Evolutionary conservation across 2,797 vertebrate species (phyloP), one percentile per base, ranked within the genome.

Genomic region (Lacerta viridis): DNA sequence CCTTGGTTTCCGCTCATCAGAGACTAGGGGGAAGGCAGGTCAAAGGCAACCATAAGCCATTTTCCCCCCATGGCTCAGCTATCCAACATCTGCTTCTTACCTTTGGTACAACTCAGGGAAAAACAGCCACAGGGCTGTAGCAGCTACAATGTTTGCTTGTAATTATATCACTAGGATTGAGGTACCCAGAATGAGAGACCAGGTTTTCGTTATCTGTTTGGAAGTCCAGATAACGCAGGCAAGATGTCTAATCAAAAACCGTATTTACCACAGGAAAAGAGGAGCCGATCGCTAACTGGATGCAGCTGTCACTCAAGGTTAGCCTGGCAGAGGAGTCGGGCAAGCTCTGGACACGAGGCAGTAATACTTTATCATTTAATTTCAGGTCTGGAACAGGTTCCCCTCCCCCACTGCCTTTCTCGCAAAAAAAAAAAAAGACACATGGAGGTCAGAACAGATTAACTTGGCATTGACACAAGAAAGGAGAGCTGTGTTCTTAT

Each of bases 161-260:
- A 87, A 87, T 88, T 23, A 4, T 27, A 87, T 1, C 84, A 75
- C 74, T 77, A 55, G 90, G 92, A 91, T 85, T 74, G 74, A 39
- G 50, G 66, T 83, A 87, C n/a, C 59, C 64, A 39, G 11, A n/a
- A 78, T 81, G 87, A 83, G 36, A 76, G 18, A 0, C 29, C 86
- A 43, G 2, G 3, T 87, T 91, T 46, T 84, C 6, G 27, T 72
- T 88, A 83, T 89, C 46, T 80, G 72, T 69, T 55, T 78, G 23
- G 78, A 93, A 88, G 92, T 85, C 88, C 84, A 87, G 90, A 68
- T 89, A 90, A 74, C 59, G 1, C 61, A 71, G 36, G 20, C 75
- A 27, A 89, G 18, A 36, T 87, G 7, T 85, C 77, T 61, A 87
- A 55, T 88, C 80, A 92, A 88, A 90, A 86, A 76, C 79, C 27